Evolutionary conservation across 2,888 invertebrate species (phyloP), one percentile per base, ranked within the genome.

Genomic region (Neoscelio sp.): DNA sequence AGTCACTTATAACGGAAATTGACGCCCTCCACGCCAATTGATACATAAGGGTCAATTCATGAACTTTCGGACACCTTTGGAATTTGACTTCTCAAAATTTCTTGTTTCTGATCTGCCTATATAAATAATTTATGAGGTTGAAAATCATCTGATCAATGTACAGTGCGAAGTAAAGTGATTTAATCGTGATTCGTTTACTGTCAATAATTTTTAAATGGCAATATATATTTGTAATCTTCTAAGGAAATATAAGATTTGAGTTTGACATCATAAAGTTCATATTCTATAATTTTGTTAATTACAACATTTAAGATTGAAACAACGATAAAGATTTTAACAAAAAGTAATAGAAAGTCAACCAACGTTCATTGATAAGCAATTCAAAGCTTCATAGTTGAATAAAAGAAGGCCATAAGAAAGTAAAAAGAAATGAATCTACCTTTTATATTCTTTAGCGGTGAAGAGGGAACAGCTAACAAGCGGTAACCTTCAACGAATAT

Each of bases 1-100:
- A 81, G 33, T 64, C 40, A 52, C 50, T 67, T 44, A 52, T 33
- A 70, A 78, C 76, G 78, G 82, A 80, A 76, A 78, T 44, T 44
- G 73, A 76, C 48, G 44, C 44, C 48, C 46, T 35, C 70, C 4
- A 13, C 40, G 26, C 12, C 54, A 62, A 58, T 71, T 71, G 50
- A 30, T 44, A n/a, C 17, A 52, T 42, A 42, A 60, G 18, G 23
- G 60, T 42, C 26, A 33, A 40, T n/a, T 54, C 35, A 18, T 23
- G 18, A 46, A 35, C 23, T 48, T 48, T 35, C 23, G 10, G 15
- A 17, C 13, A n/a, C 40, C 18, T 13, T 38, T 38, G 20, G 2
- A 13, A 13, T 28, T 7, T 46, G 46, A 46, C 23, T 13, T 46
- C 15, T 13, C 15, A 4, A 28, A 17, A 20, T n/a, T n/a, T n/a